A percentile compares a stretch with the other conserved stretches of the same genome.
Conservation (phyloP, 2,113 vertebrate genomes). For the Ibidorhyncha struthersii region DNA sequence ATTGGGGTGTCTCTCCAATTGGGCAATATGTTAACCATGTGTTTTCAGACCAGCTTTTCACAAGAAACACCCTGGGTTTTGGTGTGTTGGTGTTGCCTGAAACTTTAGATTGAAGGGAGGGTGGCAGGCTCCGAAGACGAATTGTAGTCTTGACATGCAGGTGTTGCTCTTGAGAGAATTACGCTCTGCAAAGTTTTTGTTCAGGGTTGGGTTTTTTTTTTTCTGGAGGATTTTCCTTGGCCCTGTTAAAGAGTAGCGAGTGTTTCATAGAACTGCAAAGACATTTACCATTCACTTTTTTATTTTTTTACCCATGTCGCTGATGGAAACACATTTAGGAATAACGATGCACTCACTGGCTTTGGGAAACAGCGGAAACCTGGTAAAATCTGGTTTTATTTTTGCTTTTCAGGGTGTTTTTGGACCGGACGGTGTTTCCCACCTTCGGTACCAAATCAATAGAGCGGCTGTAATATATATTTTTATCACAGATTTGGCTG, state of each 20-base stretch:
- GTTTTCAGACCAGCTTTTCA: background rate
- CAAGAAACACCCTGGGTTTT: background rate
- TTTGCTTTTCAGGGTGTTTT: background rate
- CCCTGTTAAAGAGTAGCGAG: background rate
- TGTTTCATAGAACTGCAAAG: background rate
- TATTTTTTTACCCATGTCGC: too few species aligned
- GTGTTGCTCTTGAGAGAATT: background rate
- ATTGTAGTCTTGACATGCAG: background rate
- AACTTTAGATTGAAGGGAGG: background rate
- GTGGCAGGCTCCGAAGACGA: background rate
- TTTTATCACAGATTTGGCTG: background rate
- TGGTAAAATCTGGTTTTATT: background rate
- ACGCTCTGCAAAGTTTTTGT: fast-evolving
- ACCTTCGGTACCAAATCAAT: background rate
- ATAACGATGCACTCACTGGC: background rate
- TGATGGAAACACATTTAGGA: background rate
- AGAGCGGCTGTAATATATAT: background rate
- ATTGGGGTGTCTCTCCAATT: background rate
- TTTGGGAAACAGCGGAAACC: background rate
- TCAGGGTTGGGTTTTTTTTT: background rate
- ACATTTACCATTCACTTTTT: background rate
- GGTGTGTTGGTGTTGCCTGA: background rate
- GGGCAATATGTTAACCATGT: conserved; percentile 39
- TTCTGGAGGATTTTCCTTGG: background rate
- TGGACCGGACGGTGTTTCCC: background rate